Evolutionary conservation across 2,888 invertebrate species (phyloP).

Genomic region (Troglohyphantes excavatus): DNA sequence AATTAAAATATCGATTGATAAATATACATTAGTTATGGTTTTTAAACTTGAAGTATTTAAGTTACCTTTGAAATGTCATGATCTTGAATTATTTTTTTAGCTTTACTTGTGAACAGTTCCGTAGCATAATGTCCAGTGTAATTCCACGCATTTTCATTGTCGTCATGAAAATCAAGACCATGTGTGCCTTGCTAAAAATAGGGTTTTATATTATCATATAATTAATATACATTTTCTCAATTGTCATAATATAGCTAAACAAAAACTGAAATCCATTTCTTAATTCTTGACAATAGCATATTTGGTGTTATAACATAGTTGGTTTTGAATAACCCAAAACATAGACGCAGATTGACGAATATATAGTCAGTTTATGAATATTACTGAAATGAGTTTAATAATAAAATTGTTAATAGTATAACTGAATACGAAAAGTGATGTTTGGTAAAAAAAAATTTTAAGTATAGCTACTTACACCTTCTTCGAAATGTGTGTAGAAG

Average conservation of each 20-base stretch:
- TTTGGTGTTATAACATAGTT: too few relatives aligned
- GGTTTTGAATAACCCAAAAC: too few relatives aligned
- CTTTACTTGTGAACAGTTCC: conserved; percentile 90
- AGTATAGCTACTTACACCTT: conserved; percentile 43
- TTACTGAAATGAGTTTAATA: too few relatives aligned
- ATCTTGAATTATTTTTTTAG: conserved; percentile 87
- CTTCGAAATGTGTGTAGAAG: conserved; percentile 89
- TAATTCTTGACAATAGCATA: too few relatives aligned
- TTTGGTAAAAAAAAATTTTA: background rate
- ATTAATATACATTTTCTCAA: too few relatives aligned
- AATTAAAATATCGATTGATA: too few relatives aligned
- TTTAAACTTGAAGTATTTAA: too few relatives aligned
- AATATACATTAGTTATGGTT: too few relatives aligned
- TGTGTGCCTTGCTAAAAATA: conserved; percentile 81
- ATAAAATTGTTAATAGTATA: background rate
- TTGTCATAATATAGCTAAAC: too few relatives aligned
- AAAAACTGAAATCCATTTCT: too few relatives aligned
- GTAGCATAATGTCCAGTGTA: conserved; percentile 92
- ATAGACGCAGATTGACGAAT: too few relatives aligned
- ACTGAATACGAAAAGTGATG: background rate
- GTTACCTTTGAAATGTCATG: conserved; percentile 85
- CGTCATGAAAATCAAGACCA: conserved; percentile 87
- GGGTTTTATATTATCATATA: background rate
- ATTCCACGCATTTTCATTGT: conserved; percentile 88
- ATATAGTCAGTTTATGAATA: too few relatives aligned